A percentile compares a stretch with the other conserved stretches of the same genome.
These are phyloP conservation scores for Etia nguti DNA, from an alignment of 2,113 vertebrate genomes.

Conservation along the genomic window DNA sequence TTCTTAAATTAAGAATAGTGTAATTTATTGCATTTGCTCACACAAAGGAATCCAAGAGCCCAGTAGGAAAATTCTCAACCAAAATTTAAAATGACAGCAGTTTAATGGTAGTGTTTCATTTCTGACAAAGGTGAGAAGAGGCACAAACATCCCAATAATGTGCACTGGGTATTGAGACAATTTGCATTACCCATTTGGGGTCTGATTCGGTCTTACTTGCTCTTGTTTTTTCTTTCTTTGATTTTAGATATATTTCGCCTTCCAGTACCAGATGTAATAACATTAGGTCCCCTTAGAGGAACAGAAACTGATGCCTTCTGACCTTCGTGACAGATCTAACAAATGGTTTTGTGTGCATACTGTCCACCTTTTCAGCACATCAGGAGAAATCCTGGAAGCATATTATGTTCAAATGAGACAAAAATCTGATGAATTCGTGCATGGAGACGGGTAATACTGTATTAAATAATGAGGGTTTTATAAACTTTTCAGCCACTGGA, in stretches of 20 bases:
- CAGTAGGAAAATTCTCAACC: background rate
- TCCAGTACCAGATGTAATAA: background rate
- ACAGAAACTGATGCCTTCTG: background rate
- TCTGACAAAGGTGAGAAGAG: background rate
- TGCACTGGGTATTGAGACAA: background rate
- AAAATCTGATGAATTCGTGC: background rate
- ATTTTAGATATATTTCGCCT: background rate
- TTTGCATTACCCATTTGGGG: background rate
- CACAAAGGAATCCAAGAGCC: background rate
- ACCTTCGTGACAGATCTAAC: background rate
- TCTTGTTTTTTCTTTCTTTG: background rate
- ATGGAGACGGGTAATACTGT: background rate
- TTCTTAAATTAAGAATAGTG: background rate
- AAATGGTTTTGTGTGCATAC: background rate
- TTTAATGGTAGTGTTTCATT: background rate
- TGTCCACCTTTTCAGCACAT: background rate
- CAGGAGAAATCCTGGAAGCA: background rate
- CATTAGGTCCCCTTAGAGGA: background rate
- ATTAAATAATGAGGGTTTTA: background rate
- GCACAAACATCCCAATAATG: background rate
- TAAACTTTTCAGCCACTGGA: background rate
- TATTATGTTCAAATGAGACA: background rate
- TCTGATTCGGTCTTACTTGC: background rate
- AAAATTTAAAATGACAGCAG: background rate
- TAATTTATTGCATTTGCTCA: background rate